Evolutionary conservation across 2,888 invertebrate genomes (phyloP), one percentile per base, ranked within the genome.

Genomic region (Drymonia ruficornis): DNA sequence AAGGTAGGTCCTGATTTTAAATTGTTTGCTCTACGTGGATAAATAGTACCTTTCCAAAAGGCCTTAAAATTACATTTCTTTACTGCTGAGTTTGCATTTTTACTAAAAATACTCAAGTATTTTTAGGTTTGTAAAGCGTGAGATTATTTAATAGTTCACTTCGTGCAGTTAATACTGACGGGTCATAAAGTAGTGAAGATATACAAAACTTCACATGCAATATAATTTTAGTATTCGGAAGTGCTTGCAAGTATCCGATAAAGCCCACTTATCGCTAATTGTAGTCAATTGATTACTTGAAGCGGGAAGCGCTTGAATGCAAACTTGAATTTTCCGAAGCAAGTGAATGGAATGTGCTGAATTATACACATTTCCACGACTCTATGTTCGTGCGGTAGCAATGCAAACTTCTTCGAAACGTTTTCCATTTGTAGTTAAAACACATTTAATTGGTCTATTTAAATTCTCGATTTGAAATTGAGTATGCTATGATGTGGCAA

Each of bases 341-440:
- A 56, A 63, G 15, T n/a, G 46, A 78, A 70, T 68, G 67, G 67
- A 77, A 78, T 74, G 70, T 70, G 68, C 55, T 67, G 65, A 61
- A 67, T 57, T 61, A 57, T 63, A 60, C 53, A 55, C 61, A 59
- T 63, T 74, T 65, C 62, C 61, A 65, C 63, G 65, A 71, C 76
- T 68, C 67, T 52, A 64, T 67, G 56, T 76, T 71, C 66, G 63
- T 71, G 74, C 70, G 61, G 63, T 74, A 68, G 61, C 61, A 59
- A 67, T 61, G 56, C 60, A 34, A 63, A 67, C 34, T 77, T 76
- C 72, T 70, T 56, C 56, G 76, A 74, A 81, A 59, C 63, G 36
- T 70, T 69, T 59, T 63, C 49, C 43, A 53, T 67, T 71, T 43
- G 15, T 23, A 38, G 38, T 28, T 38, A 34, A 55, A 59, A 42